Evolutionary conservation across 2,888 invertebrate genomes (phyloP).

Genomic region (Himalopsyche kuldschensis): DNA sequence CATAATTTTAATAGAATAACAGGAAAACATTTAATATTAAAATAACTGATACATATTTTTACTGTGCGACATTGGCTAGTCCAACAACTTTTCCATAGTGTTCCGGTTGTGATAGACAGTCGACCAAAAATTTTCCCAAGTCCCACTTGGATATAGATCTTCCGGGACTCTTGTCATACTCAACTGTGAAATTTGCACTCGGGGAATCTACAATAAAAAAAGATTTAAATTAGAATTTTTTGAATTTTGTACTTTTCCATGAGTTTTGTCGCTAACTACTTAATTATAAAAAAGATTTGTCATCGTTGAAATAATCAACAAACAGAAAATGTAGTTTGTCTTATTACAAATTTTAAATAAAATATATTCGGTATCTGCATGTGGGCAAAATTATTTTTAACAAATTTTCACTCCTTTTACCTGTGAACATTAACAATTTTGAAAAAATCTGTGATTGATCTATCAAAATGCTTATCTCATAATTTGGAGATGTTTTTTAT

Average conservation of each 20-base stretch:
- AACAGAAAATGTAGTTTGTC: background rate
- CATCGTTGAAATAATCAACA: background rate
- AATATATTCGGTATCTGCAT: background rate
- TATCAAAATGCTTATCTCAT: too few species aligned
- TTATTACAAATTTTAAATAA: background rate
- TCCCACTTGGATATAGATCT: conserved; percentile 74
- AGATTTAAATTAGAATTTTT: too few species aligned
- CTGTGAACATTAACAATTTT: too few species aligned
- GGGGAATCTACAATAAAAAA: conserved; percentile 70
- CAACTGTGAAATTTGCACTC: conserved; percentile 61
- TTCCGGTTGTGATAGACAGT: conserved; percentile 68
- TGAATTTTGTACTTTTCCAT: too few species aligned
- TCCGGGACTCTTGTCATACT: conserved; percentile 68
- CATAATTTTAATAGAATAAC: background rate
- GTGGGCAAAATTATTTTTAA: background rate
- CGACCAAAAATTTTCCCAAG: conserved; percentile 75
- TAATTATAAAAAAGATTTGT: background rate
- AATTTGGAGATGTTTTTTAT: too few species aligned
- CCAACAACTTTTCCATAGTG: conserved; percentile 69
- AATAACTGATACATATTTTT: conserved; percentile 12
- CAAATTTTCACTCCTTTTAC: background rate
- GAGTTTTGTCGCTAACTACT: too few species aligned
- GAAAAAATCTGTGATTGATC: too few species aligned
- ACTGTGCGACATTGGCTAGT: conserved; percentile 51
- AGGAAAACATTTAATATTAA: conserved; percentile 21